A percentile compares a stretch with the other conserved stretches of the same genome.
phyloP scores from a whole-genome alignment of 2,888 invertebrate species.

The Carterocephalus palaemon region DNA sequence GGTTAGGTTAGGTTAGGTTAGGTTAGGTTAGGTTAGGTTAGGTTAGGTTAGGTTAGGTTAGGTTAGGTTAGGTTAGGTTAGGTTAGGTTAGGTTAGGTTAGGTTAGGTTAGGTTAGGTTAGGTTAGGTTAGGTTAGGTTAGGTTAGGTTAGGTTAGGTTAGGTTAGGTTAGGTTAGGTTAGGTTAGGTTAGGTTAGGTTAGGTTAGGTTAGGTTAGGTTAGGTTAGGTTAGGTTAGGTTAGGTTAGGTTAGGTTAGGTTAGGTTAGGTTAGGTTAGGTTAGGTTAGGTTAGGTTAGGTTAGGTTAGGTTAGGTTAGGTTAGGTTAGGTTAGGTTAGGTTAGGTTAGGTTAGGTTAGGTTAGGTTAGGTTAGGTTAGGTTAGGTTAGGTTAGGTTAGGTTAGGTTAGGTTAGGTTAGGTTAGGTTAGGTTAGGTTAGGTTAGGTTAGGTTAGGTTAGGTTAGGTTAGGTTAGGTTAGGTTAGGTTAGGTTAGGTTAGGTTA shows the following conservation, averaged over 20 bases:
- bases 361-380: neutral
- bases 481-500: neutral
- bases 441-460: neutral
- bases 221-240: neutral
- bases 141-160: neutral
- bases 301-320: neutral
- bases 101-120: neutral
- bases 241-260: neutral
- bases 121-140: neutral
- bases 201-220: neutral
- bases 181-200: neutral
- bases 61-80: neutral
- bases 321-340: neutral
- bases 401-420: neutral
- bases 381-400: neutral
- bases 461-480: neutral
- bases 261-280: neutral
- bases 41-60: neutral
- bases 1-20: neutral
- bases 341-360: neutral
- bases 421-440: neutral
- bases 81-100: neutral
- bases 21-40: neutral
- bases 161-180: neutral
- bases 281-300: neutral